Percentiles rank a stretch among this genome's conserved stretches.
Evolutionary conservation across 1,140 invertebrate species (phyloP).

Genomic region (Euschistus heros): DNA sequence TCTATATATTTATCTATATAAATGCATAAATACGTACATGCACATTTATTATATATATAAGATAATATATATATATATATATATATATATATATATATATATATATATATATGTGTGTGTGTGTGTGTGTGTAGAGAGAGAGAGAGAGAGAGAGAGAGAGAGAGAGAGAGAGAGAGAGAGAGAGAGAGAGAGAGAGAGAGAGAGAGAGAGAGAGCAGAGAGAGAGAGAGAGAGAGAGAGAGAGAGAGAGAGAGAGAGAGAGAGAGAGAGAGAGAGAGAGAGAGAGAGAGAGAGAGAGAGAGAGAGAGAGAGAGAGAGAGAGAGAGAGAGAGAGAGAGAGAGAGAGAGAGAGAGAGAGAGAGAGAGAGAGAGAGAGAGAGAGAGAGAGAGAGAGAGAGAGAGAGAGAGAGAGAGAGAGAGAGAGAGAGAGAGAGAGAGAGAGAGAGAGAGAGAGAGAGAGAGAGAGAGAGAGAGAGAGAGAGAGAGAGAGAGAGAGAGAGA

Average conservation of each 20-base stretch:
- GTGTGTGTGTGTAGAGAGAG: too few species aligned
- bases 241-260: constrained; percentile 5
- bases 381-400: neutral
- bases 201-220: constrained; percentile 2
- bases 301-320: constrained; percentile 3
- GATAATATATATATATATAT: too few species aligned
- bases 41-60: too few species aligned
- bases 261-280: constrained; percentile 11
- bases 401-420: constrained; percentile 19
- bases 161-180: constrained; percentile 19
- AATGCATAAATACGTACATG: too few species aligned
- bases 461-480: too few species aligned
- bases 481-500: too few species aligned
- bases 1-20: too few species aligned
- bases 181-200: constrained; percentile 11
- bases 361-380: constrained; percentile 4
- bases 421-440: constrained; percentile 2
- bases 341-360: neutral
- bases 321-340: neutral
- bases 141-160: too few species aligned
- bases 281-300: neutral
- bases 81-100: too few species aligned
- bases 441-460: too few species aligned
- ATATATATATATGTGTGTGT: too few species aligned
- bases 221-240: constrained; percentile 2